Evolutionary conservation across 1,140 invertebrate genomes (phyloP).

Genomic region (Coptotermes formosanus): DNA sequence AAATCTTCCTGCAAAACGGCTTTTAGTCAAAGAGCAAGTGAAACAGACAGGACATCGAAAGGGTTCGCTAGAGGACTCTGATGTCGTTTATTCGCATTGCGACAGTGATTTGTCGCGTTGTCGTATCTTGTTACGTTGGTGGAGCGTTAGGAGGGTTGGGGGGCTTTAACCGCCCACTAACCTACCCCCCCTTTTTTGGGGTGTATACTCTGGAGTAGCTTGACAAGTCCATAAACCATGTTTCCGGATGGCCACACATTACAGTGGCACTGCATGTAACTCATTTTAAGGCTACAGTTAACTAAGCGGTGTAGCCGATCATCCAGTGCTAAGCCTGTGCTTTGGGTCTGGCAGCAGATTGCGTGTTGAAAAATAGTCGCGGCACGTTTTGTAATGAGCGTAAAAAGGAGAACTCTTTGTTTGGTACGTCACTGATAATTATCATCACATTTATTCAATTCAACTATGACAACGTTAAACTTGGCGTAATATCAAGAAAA

Average conservation of each 20-base stretch:
- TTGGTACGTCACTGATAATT: too few relatives aligned
- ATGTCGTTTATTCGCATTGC: slow-evolving; percentile 25
- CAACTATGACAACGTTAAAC: too few relatives aligned
- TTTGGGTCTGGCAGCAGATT: neutral
- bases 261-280: slow-evolving; percentile 11
- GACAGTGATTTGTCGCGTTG: slow-evolving; percentile 35
- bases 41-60: too few relatives aligned
- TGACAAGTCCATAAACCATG: slow-evolving; percentile 35
- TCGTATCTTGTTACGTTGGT: slow-evolving; percentile 23
- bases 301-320: neutral
- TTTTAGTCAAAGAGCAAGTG: neutral
- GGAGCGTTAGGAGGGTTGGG: slow-evolving; percentile 23
- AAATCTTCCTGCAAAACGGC: neutral
- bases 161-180: slow-evolving; percentile 2
- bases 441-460: too few relatives aligned
- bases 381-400: too few relatives aligned
- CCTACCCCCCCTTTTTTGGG: slow-evolving; percentile 5
- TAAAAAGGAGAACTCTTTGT: too few relatives aligned
- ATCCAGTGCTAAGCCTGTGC: neutral
- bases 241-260: slow-evolving; percentile 31
- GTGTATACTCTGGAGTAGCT: neutral
- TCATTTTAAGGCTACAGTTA: neutral
- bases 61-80: neutral
- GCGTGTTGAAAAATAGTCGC: neutral
- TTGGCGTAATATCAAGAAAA: too few relatives aligned